Evolutionary conservation across 2,888 invertebrate species (phyloP), one percentile per base, ranked within the genome.

Genomic region (Synergus gifuensis): DNA sequence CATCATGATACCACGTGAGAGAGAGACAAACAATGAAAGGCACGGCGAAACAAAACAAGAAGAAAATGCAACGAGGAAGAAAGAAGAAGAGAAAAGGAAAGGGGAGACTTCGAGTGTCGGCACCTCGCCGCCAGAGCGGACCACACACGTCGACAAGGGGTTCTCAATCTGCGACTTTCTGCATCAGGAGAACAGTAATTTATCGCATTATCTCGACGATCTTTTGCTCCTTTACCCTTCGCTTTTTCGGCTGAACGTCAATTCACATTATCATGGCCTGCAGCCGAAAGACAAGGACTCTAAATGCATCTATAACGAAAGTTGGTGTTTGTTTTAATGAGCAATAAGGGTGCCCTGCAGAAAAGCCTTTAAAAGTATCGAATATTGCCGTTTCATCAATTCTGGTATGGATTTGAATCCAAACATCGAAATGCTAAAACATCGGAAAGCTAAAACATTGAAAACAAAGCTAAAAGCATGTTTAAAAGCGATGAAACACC

Each of bases 51-150:
- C 83, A 84, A 85, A 85, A 83, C 82, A 85, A 85, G 83, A 83
- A 86, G 86, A 87, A 85, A 82, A 78, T 82, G 83, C 82, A 82
- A 76, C 78, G 77, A 49, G 60, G 73, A 60, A 83, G 78, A 80
- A 83, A 82, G 83, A 81, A 81, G 84, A 83, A 58, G 63, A 81
- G 83, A 79, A 83, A 80, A 79, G 79, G 82, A 81, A 83, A 86
- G 87, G 88, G 85, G 90, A 88, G 88, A 87, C 90, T 87, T 91
- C 89, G 91, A 91, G 92, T 92, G 92, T 92, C 92, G 92, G 92
- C 92, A 92, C 92, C 91, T 92, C 90, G 91, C 92, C 91, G 91
- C 90, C 90, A 91, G 87, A 91, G 85, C 89, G 89, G 92, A 92
- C 92, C 92, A 92, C 92, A 92, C 92, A 92, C 92, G 91, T 92